Evolutionary conservation across 2,113 vertebrate genomes (phyloP).

Genomic region (Dissostichus mawsoni): DNA sequence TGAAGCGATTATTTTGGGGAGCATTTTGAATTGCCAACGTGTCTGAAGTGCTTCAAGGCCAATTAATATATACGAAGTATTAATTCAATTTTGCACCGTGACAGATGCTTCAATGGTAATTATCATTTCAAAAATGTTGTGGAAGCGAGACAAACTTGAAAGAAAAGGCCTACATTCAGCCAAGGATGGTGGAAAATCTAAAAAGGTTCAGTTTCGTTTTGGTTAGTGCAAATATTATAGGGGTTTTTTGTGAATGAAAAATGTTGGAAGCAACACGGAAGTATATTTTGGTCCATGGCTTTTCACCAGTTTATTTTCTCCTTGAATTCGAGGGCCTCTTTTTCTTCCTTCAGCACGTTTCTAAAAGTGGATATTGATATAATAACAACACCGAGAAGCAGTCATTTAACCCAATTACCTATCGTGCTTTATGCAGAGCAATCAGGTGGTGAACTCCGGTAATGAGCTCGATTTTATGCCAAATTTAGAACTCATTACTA

Average conservation of each 20-base stretch:
- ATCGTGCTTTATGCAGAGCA: constrained; percentile 95
- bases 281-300: constrained; percentile 13
- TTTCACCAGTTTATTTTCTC: background rate
- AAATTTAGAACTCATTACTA: constrained; percentile 95
- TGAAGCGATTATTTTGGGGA: constrained; percentile 92
- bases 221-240: constrained; percentile 15
- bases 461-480: constrained; percentile 99
- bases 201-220: constrained; percentile 29
- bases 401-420: constrained; percentile 97
- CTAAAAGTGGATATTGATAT: constrained; percentile 82
- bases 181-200: constrained; percentile 26
- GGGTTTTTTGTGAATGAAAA: constrained; percentile 19
- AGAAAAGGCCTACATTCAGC: constrained; percentile 24
- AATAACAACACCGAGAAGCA: constrained; percentile 83
- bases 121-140: constrained; percentile 23
- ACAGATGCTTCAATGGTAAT: constrained; percentile 63
- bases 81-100: constrained; percentile 63
- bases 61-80: constrained; percentile 76
- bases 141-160: background rate
- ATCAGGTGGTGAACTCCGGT: constrained; percentile 95
- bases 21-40: constrained; percentile 68
- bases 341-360: constrained; percentile 10
- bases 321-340: constrained; percentile 14
- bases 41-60: constrained; percentile 84
- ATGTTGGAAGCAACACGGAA: constrained; percentile 13